Evolutionary conservation across 2,888 invertebrate species (phyloP).

Genomic region (Petrolisthes manimaculis): DNA sequence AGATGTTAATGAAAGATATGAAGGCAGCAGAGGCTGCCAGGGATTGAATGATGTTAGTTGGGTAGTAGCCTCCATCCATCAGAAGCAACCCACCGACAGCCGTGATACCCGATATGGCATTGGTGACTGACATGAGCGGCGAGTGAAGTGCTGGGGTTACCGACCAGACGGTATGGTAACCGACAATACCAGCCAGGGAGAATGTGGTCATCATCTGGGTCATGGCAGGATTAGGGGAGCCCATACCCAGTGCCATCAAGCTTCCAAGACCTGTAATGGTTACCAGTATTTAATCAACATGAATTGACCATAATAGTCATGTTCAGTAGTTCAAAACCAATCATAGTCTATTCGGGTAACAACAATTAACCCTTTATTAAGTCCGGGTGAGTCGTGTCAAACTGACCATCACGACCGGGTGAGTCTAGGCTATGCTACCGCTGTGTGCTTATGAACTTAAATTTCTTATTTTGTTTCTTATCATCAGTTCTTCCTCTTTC

Average conservation of each 20-base stretch:
- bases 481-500: too few relatives aligned
- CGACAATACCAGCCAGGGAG: conserved; percentile 84
- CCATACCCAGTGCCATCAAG: conserved; percentile 79
- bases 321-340: too few relatives aligned
- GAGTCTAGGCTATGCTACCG: too few relatives aligned
- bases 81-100: conserved; percentile 89
- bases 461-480: too few relatives aligned
- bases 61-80: conserved; percentile 86
- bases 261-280: conserved; percentile 77
- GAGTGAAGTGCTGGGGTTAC: conserved; percentile 91
- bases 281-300: background rate
- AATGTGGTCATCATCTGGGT: conserved; percentile 90
- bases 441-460: too few relatives aligned
- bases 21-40: conserved; percentile 87
- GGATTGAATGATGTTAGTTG: conserved; percentile 79
- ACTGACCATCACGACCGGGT: too few relatives aligned
- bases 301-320: too few relatives aligned
- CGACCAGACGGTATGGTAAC: conserved; percentile 92
- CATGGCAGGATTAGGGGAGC: conserved; percentile 86
- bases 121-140: conserved; percentile 92
- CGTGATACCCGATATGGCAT: conserved; percentile 89
- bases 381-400: too few relatives aligned
- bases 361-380: too few relatives aligned
- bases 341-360: too few relatives aligned
- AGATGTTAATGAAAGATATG: conserved; percentile 90